phyloP scores from a whole-genome alignment of 2,113 vertebrate genomes.

The Hucho hucho region DNA sequence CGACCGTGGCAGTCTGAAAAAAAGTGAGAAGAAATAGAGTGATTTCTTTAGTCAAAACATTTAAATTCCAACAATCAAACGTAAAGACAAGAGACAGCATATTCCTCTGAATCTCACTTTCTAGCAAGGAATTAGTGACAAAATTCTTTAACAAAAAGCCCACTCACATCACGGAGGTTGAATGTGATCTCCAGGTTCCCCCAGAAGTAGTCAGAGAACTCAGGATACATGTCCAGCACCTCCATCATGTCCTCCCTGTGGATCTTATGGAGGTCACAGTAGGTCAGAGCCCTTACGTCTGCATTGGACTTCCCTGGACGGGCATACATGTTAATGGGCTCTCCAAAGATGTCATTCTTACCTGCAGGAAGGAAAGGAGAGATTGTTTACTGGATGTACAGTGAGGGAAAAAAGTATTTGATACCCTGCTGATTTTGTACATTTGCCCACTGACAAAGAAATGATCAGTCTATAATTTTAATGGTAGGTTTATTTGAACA shows the following conservation, averaged over 20 bases:
- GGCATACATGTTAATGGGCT: slow-evolving; percentile 85
- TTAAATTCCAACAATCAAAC: too few relatives aligned
- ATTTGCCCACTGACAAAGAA: too few relatives aligned
- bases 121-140: too few relatives aligned
- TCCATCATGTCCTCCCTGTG: slow-evolving; percentile 86
- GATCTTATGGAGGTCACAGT: slow-evolving; percentile 93
- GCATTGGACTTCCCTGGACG: slow-evolving; percentile 95
- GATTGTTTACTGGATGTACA: too few relatives aligned
- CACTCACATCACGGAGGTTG: slow-evolving; percentile 83
- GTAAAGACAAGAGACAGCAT: too few relatives aligned
- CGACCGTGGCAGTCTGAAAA: slow-evolving; percentile 79
- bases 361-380: slow-evolving; percentile 60
- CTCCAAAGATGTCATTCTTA: slow-evolving; percentile 90
- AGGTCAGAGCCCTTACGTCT: slow-evolving; percentile 90
- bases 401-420: too few relatives aligned
- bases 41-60: too few relatives aligned
- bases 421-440: too few relatives aligned
- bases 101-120: too few relatives aligned
- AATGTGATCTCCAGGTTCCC: slow-evolving; percentile 87
- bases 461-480: too few relatives aligned
- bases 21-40: neutral
- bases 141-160: too few relatives aligned
- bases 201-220: slow-evolving; percentile 87
- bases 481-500: too few relatives aligned
- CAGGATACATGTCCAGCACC: slow-evolving; percentile 87